A percentile compares a stretch with the other conserved stretches of the same genome.
Conservation (phyloP, 1,140 invertebrate species). For the Carposina sasakii region DNA sequence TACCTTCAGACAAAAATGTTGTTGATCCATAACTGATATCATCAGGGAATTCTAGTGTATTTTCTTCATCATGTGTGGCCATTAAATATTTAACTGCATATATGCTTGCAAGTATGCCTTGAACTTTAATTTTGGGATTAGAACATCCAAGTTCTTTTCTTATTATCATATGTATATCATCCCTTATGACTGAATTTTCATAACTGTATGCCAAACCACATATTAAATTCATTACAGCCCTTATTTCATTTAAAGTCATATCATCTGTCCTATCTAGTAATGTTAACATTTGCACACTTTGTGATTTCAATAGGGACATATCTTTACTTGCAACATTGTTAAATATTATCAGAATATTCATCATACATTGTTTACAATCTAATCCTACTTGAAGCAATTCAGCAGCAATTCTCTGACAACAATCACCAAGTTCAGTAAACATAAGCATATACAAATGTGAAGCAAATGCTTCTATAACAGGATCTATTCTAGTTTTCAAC, state of each 20-base stretch:
- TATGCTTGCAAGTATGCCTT: conserved; percentile 62
- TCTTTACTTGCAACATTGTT: conserved; percentile 56
- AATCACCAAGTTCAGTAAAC: conserved; percentile 54
- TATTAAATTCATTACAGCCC: conserved; percentile 62
- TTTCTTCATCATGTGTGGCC: conserved; percentile 30
- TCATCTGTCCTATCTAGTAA: conserved; percentile 60
- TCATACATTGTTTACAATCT: conserved; percentile 50
- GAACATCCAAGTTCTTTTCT: conserved; percentile 63
- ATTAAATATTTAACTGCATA: conserved; percentile 67
- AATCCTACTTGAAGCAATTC: conserved; percentile 52
- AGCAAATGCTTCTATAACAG: conserved; percentile 49
- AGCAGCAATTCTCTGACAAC: conserved; percentile 45
- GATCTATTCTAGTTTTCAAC: conserved; percentile 47
- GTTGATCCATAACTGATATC: conserved; percentile 41
- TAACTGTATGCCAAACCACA: conserved; percentile 60
- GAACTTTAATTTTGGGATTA: conserved; percentile 51
- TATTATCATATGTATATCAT: conserved; percentile 68
- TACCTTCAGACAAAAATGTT: conserved; percentile 47
- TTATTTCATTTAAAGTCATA: conserved; percentile 53
- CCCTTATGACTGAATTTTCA: conserved; percentile 59
- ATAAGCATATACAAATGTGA: conserved; percentile 53
- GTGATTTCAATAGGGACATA: conserved; percentile 53
- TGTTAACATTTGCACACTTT: conserved; percentile 61
- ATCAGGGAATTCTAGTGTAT: conserved; percentile 34
- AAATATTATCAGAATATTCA: conserved; percentile 52